phyloP scores from a whole-genome alignment of 2,113 vertebrate genomes.

The Neoarius graeffei region DNA sequence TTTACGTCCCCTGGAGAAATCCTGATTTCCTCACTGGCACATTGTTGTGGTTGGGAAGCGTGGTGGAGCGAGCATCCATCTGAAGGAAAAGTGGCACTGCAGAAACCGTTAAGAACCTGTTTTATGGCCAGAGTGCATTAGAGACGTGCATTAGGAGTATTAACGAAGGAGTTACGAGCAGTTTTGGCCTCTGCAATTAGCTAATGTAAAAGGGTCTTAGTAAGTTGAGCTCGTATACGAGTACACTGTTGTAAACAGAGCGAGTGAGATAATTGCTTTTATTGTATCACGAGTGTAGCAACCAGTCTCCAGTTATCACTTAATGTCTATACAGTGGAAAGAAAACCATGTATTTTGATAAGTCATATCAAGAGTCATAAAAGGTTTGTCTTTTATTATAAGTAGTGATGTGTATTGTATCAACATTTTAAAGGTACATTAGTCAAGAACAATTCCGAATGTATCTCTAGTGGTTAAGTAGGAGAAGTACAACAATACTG shows the following conservation, averaged over 20 bases:
- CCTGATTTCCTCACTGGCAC: not conserved
- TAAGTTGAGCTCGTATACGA: not conserved
- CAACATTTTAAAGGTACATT: not conserved
- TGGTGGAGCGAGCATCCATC: not conserved
- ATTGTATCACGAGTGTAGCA: not conserved
- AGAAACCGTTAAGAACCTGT: not conserved
- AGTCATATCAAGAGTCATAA: not conserved
- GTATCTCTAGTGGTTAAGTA: not conserved
- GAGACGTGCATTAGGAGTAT: constrained; percentile 4
- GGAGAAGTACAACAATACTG: not conserved
- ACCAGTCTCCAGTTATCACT: not conserved
- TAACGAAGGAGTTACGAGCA: not conserved
- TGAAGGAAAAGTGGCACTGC: not conserved
- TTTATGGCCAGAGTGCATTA: not conserved
- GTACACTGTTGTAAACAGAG: not conserved
- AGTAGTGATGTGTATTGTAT: not conserved
- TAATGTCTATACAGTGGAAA: not conserved
- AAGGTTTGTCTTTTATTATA: not conserved
- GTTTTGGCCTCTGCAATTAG: not conserved
- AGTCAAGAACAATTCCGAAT: not conserved
- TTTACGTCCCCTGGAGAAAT: not conserved
- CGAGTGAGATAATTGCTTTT: not conserved
- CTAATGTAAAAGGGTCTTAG: not conserved
- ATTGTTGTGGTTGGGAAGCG: not conserved
- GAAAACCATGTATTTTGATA: not conserved